Conservation (phyloP, 2,797 vertebrate genomes). For the Xyrichtys novacula region DNA sequence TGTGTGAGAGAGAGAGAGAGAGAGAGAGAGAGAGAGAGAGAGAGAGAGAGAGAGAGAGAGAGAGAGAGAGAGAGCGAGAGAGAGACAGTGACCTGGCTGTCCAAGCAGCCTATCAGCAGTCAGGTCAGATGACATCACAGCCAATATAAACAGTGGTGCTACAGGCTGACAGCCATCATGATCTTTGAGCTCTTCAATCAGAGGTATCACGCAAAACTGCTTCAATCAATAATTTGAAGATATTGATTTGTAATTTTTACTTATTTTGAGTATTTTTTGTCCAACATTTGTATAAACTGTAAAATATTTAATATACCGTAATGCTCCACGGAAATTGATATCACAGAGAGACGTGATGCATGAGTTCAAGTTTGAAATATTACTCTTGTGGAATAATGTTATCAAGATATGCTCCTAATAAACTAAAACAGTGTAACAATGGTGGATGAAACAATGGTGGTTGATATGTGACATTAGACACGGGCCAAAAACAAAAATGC, state of each 20-base stretch:
- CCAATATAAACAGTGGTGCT: constrained; percentile 39
- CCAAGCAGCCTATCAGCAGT: constrained; percentile 66
- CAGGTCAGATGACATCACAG: constrained; percentile 72
- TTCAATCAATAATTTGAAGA: not conserved
- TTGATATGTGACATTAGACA: no score
- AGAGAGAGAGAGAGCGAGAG: constrained; percentile 22
- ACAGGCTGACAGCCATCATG: not conserved
- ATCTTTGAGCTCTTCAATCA: constrained; percentile 19
- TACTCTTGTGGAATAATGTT: no score
- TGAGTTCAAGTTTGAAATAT: no score
- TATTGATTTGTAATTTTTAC: not conserved
- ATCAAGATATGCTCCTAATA: no score
- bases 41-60: constrained; percentile 38
- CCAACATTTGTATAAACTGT: no score
- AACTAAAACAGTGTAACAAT: no score
- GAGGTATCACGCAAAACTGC: not conserved
- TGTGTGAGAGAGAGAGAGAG: constrained; percentile 26
- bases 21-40: constrained; percentile 41
- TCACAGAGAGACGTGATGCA: no score
- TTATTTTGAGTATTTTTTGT: not conserved
- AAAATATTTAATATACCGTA: no score
- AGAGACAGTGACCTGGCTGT: constrained; percentile 51
- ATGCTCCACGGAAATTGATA: no score
- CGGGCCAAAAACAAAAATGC: no score
- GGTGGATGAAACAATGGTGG: not conserved